Conservation (phyloP, 2,888 invertebrate genomes). For the Drosophila merina region DNA sequence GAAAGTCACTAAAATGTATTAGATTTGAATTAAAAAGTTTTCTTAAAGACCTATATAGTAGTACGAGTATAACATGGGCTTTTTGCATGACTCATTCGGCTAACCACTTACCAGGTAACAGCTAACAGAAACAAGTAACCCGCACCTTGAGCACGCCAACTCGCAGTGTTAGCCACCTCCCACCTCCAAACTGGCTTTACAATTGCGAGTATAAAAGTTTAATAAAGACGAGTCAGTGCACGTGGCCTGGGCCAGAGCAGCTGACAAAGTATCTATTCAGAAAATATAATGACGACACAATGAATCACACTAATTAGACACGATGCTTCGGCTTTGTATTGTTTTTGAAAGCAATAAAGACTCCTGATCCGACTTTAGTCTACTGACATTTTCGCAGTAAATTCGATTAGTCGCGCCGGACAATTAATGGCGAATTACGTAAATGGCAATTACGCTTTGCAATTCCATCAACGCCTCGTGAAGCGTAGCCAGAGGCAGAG, state of each 20-base stretch:
- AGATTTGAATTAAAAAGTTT: too few species aligned
- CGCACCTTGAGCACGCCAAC: constrained; percentile 30
- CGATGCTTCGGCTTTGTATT: constrained; percentile 17
- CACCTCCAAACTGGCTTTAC: constrained; percentile 14
- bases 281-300: background rate
- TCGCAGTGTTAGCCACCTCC: constrained; percentile 10
- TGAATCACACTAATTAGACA: constrained; percentile 24
- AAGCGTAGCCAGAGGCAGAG: constrained; percentile 2
- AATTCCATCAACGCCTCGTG: constrained; percentile 24
- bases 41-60: too few species aligned
- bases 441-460: constrained; percentile 38
- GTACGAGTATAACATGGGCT: background rate
- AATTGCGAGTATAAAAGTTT: constrained; percentile 6
- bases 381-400: constrained; percentile 19
- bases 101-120: background rate
- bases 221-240: background rate
- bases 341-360: constrained; percentile 9
- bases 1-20: constrained; percentile 6
- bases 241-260: constrained; percentile 30
- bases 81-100: constrained; percentile 15
- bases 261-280: constrained; percentile 13
- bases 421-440: constrained; percentile 43
- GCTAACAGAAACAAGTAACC: background rate
- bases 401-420: constrained; percentile 22
- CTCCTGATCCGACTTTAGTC: background rate